These are phyloP conservation scores for Pipistrellus pygmaeus DNA, from an alignment of 2,797 vertebrate genomes.

Conservation along the genomic window DNA sequence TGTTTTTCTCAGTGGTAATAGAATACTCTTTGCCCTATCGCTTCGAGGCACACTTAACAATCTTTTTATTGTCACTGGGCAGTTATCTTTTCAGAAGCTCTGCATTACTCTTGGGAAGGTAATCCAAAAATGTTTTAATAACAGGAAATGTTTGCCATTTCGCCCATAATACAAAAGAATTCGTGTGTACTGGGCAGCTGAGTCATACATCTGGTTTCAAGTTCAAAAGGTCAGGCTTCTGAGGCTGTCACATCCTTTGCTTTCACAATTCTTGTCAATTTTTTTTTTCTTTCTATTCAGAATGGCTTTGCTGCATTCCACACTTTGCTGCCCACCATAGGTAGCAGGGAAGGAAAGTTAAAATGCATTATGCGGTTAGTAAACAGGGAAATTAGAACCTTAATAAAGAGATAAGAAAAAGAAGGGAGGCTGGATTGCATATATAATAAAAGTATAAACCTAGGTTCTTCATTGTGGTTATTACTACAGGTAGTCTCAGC, in stretches of 20 bases:
- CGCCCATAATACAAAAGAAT: slow-evolving; percentile 76
- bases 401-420: slow-evolving; percentile 58
- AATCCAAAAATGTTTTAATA: slow-evolving; percentile 82
- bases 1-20: slow-evolving; percentile 75
- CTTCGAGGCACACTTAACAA: slow-evolving; percentile 68
- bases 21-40: slow-evolving; percentile 66
- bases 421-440: slow-evolving; percentile 59
- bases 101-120: slow-evolving; percentile 71
- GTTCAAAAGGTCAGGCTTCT: slow-evolving; percentile 77
- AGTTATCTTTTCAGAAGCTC: slow-evolving; percentile 77
- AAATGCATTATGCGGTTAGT: slow-evolving; percentile 57
- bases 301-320: slow-evolving; percentile 49
- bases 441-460: slow-evolving; percentile 56
- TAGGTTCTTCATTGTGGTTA: slow-evolving; percentile 51
- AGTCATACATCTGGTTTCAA: slow-evolving; percentile 70
- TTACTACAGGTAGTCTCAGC: not conserved
- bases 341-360: not conserved
- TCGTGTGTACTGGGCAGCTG: slow-evolving; percentile 73
- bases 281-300: slow-evolving; percentile 64
- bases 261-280: slow-evolving; percentile 74
- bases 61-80: slow-evolving; percentile 74
- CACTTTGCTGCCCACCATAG: not conserved
- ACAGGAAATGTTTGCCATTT: slow-evolving; percentile 83
- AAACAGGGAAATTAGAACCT: slow-evolving; percentile 46
- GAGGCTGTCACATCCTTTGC: slow-evolving; percentile 71